phyloP scores from a whole-genome alignment of 1,140 invertebrate genomes.

The Aricia agestis region DNA sequence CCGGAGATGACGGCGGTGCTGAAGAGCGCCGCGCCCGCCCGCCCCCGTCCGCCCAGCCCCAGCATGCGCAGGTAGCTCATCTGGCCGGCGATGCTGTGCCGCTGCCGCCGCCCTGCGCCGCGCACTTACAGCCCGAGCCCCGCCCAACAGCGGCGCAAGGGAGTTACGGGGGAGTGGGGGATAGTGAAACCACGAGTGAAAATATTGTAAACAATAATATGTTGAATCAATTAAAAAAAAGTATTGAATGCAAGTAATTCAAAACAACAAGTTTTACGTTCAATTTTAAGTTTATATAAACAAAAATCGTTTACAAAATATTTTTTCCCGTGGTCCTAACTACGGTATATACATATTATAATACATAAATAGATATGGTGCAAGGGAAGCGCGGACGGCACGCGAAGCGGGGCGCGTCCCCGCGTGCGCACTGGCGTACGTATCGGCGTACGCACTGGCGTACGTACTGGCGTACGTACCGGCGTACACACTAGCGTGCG shows the following conservation, averaged over 20 bases:
- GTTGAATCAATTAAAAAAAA: not conserved
- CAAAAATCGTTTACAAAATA: not conserved
- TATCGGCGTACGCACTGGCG: not conserved
- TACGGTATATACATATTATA: slow-evolving; percentile 1
- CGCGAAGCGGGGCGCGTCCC: not conserved
- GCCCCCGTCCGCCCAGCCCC: slow-evolving; percentile 82
- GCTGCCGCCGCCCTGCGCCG: slow-evolving; percentile 85
- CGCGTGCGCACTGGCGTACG: not conserved
- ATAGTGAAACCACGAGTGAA: not conserved
- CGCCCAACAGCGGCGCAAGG: slow-evolving; percentile 29
- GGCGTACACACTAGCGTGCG: not conserved
- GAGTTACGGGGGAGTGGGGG: slow-evolving; percentile 23
- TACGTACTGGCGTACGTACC: not conserved
- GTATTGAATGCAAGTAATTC: no score
- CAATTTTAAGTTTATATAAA: no score
- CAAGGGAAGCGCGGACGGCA: slow-evolving; percentile 16
- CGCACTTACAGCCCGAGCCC: slow-evolving; percentile 62
- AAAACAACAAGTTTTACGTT: no score
- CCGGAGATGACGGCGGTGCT: slow-evolving; percentile 96
- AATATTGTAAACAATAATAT: not conserved
- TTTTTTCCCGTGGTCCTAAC: not conserved
- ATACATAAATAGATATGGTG: slow-evolving; percentile 7
- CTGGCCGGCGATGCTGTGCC: slow-evolving; percentile 95
- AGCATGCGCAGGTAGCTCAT: slow-evolving; percentile 93
- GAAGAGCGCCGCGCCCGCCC: slow-evolving; percentile 87